Evolutionary conservation across 1,140 invertebrate species (phyloP), one percentile per base, ranked within the genome.

Genomic region (Neuroterus valhalla): DNA sequence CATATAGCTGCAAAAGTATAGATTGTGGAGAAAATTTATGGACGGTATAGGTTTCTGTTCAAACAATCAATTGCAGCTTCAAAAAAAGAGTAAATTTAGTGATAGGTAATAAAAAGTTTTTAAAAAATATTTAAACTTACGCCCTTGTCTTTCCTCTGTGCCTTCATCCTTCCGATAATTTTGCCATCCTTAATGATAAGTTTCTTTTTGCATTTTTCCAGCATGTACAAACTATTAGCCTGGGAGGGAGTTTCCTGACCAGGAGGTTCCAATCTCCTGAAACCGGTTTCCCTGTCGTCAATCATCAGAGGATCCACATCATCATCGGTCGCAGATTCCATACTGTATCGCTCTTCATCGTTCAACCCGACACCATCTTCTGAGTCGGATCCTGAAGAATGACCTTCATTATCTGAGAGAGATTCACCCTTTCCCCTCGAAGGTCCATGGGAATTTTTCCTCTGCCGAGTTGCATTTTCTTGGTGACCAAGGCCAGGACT

Each of bases 151-250:
- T 95, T 95, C 44, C 94, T 90, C 70, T 94, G 93, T 15, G 93
- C 92, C 83, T 95, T 96, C 45, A 92, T 91, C 44, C 92, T 87
- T 46, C 92, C 93, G 19, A 95, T 92, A 52, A 96, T 93, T 86
- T 94, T 93, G 12, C 93, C 93, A 89, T 94, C 93, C 82, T 93
- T 93, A 67, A 96, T 93, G 23, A 95, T 90, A 11, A 93, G 81
- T 79, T 95, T 95, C 78, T 94, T 95, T 78, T 96, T 96, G 76
- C 90, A 92, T 81, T 95, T 96, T 87, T 96, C 95, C 83, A 93
- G 91, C 93, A 96, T 94, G 79, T 96, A 96, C 12, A 96, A 89
- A 80, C 93, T 94, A 78, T 93, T 91, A 0, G 91, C 90, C 75
- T 93, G 90, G 0, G 86, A 87, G 8, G 91, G 89, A 43, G 91